These are phyloP conservation scores for Atherix ibis DNA, from an alignment of 2,888 invertebrate species.

Conservation along the genomic window DNA sequence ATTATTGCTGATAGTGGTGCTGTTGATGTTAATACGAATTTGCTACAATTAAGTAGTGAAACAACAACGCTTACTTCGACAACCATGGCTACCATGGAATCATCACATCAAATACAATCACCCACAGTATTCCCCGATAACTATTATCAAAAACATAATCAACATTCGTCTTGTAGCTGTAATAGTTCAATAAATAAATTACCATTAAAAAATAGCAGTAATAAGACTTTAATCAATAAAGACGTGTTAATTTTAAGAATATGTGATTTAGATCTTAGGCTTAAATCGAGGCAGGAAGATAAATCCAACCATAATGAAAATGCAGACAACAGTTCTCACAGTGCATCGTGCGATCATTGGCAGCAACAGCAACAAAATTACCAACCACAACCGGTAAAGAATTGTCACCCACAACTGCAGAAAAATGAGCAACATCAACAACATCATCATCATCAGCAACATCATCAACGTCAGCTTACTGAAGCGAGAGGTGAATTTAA, in stretches of 20 bases:
- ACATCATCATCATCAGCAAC: background rate
- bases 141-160: conserved; percentile 6
- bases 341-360: background rate
- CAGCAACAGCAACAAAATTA: background rate
- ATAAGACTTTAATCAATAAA: conserved; percentile 9
- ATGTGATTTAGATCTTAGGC: conserved; percentile 13
- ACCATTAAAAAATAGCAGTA: conserved; percentile 9
- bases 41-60: no score
- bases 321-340: background rate
- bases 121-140: background rate
- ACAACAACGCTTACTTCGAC: background rate
- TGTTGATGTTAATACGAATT: background rate
- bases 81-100: background rate
- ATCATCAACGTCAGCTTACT: background rate
- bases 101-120: background rate
- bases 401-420: background rate
- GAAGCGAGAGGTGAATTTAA: background rate
- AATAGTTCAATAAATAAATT: conserved; percentile 8
- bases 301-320: background rate
- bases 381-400: background rate
- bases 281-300: conserved; percentile 6
- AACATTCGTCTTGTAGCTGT: conserved; percentile 1
- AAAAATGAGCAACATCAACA: background rate
- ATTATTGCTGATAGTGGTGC: no score
- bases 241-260: conserved; percentile 13